Conservation (phyloP, 2,888 invertebrate genomes). For the Mimas tiliae region DNA sequence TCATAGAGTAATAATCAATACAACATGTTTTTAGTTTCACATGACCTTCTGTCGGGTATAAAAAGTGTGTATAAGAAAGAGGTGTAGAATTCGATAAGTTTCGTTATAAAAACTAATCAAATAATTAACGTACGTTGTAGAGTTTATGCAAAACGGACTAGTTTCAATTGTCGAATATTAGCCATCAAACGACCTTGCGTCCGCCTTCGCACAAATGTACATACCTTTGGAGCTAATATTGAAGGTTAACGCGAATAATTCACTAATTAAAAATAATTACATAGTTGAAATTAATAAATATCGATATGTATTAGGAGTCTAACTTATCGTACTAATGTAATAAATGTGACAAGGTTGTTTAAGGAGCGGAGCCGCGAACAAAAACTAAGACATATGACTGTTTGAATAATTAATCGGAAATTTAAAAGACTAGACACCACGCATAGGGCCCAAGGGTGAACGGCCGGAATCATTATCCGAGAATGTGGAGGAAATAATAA, state of each 20-base stretch:
- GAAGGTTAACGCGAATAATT: constrained; percentile 11
- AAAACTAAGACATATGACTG: too few species aligned
- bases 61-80: constrained; percentile 1
- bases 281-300: neutral
- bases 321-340: too few species aligned
- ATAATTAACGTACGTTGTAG: neutral
- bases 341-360: too few species aligned
- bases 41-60: neutral
- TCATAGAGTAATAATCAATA: too few species aligned
- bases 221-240: neutral
- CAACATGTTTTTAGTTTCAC: neutral
- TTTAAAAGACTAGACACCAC: too few species aligned
- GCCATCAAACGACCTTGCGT: neutral
- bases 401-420: too few species aligned
- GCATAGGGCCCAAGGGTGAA: too few species aligned
- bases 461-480: too few species aligned
- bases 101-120: neutral
- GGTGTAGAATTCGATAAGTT: neutral
- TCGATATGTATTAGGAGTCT: too few species aligned
- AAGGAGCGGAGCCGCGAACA: too few species aligned
- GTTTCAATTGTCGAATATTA: constrained; percentile 15
- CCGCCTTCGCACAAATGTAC: neutral
- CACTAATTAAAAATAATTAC: neutral
- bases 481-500: too few species aligned
- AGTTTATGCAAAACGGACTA: constrained; percentile 11